Percentiles rank a stretch among this genome's conserved stretches.
Evolutionary conservation across 2,888 invertebrate species (phyloP).

Genomic region (Galerucella pusilla): DNA sequence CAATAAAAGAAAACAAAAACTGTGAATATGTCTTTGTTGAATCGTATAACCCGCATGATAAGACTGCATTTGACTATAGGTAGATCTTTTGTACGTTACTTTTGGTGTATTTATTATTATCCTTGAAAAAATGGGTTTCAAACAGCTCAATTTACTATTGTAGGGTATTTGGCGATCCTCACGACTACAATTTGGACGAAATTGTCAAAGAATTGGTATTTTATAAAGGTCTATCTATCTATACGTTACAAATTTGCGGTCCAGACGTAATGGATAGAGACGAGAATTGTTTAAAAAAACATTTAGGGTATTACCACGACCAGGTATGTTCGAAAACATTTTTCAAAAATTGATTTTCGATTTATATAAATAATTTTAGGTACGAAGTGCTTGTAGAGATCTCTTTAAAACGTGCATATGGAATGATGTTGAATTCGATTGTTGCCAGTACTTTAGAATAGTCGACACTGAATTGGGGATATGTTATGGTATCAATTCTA

Average conservation of each 20-base stretch:
- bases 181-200: conserved; percentile 77
- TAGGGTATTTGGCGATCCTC: conserved; percentile 74
- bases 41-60: too few species aligned
- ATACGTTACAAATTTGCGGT: conserved; percentile 73
- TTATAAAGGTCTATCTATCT: conserved; percentile 75
- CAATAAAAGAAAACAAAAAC: too few species aligned
- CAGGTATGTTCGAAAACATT: conserved; percentile 59
- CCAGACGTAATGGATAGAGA: conserved; percentile 58
- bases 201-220: conserved; percentile 76
- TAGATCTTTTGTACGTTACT: too few species aligned
- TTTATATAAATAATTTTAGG: conserved; percentile 36
- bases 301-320: conserved; percentile 71
- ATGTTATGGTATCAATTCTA: conserved; percentile 75
- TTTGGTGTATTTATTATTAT: too few species aligned
- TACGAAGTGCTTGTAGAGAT: conserved; percentile 69
- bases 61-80: too few species aligned
- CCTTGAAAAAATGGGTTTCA: neutral
- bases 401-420: conserved; percentile 71
- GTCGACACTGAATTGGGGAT: conserved; percentile 76
- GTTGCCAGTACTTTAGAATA: conserved; percentile 73
- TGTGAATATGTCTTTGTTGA: too few species aligned
- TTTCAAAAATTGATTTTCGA: neutral
- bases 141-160: neutral
- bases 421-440: conserved; percentile 72
- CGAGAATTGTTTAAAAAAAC: conserved; percentile 69